Base-by-base conservation (phyloP, 1,140 invertebrate species). In the Cryptotermes secundus region DNA sequence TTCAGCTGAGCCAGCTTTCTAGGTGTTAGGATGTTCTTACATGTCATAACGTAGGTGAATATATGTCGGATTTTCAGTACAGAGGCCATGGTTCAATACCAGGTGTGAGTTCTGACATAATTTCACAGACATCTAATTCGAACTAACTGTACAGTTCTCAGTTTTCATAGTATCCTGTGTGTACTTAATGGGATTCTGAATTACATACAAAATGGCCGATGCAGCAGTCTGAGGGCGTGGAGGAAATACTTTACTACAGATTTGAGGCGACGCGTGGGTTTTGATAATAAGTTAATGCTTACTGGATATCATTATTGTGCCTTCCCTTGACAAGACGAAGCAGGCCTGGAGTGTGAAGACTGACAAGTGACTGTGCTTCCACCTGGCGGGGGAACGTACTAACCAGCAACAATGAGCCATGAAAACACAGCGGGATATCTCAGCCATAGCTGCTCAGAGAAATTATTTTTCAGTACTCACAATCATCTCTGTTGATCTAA, bases 391-490 rank as follows among this genome's bases (percentile, higher is more conserved):
- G 81, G 31, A 34, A 82, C 35, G 24, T 38, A 31, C 26, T 45
- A 82, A 38, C 31, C 35, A 45, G 36, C 81, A 53, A 82, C 81
- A 82, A 82, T 82, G 81, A 38, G 38, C 81, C 81, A 82, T 82
- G 36, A 53, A 45, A 53, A 45, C 81, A 19, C 81, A 34, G 38
- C 81, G 81, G 81, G 81, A 24, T 16, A 34, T 24, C 81, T 31
- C 59, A 31, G n/a, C 59, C 59, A 72, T 49, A 49, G 45, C 19
- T 49, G 45, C 14, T 22, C 16, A 49, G 9, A 31, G 26, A 72
- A 72, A 72, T 72, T 72, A 72, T 31, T 72, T 72, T 72, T 72
- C 59, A 72, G 26, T 72, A 72, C 31, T 14, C n/a, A 72, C 59
- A 72, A 72, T 72, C 59, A 72, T 72, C 59, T 72, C 26, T 72